A percentile compares a stretch with the other conserved stretches of the same genome.
Evolutionary conservation across 2,797 vertebrate genomes (phyloP).

Genomic region (Phyllotis vaccarum): DNA sequence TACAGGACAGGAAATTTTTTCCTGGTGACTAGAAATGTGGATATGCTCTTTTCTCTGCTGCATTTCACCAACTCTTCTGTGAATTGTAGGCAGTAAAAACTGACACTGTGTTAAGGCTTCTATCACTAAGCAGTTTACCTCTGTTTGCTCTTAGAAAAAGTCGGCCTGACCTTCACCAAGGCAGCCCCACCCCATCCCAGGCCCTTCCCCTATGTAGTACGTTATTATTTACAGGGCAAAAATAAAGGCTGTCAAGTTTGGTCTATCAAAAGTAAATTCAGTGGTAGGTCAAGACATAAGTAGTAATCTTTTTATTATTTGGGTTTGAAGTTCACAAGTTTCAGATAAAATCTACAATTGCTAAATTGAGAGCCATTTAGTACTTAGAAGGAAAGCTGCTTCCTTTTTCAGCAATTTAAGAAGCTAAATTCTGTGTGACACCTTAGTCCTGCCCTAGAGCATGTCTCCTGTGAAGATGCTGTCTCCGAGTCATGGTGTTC

Average conservation of each 20-base stretch:
- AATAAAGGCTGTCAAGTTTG: slow-evolving; percentile 20
- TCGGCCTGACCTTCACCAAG: slow-evolving; percentile 3
- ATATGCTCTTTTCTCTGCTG: background rate
- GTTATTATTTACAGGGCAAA: slow-evolving; percentile 50
- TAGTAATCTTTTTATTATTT: slow-evolving; percentile 36
- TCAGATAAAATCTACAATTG: slow-evolving; percentile 28
- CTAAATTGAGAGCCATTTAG: slow-evolving; percentile 43
- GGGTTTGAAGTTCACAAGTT: slow-evolving; percentile 35
- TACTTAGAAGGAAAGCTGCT: background rate
- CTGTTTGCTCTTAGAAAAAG: slow-evolving; percentile 31
- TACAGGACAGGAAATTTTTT: background rate
- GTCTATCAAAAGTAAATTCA: slow-evolving; percentile 37
- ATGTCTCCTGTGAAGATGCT: background rate
- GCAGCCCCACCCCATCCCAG: background rate
- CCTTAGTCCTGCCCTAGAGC: background rate
- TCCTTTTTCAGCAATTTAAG: background rate
- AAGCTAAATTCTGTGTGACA: background rate
- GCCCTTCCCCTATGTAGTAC: background rate
- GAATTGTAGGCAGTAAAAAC: background rate
- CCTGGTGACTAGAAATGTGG: background rate
- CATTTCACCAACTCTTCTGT: background rate
- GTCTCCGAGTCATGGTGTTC: background rate
- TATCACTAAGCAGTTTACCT: slow-evolving; percentile 13
- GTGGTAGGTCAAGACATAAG: background rate
- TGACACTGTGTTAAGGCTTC: background rate